Evolutionary conservation across 1,140 invertebrate species (phyloP).

Genomic region (Trachymyrmex cornetzi): DNA sequence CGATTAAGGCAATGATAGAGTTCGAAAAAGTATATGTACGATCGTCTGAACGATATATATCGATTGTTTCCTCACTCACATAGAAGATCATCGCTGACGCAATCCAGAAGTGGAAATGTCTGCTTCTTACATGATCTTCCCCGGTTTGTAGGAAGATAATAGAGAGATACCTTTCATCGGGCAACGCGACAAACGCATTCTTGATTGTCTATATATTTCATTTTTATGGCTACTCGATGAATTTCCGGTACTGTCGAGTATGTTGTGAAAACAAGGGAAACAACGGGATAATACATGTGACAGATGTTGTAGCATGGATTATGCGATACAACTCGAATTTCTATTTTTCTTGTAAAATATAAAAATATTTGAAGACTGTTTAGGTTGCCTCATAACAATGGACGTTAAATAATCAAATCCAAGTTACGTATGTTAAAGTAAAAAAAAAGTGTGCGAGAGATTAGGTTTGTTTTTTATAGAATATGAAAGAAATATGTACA

Average conservation of each 20-base stretch:
- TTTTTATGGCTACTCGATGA: constrained; percentile 62
- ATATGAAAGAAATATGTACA: neutral
- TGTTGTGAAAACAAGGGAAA: neutral
- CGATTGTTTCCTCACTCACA: constrained; percentile 35
- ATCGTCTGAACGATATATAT: neutral
- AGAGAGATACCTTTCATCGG: constrained; percentile 52
- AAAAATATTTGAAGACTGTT: neutral
- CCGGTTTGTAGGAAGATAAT: constrained; percentile 60
- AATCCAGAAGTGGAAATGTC: constrained; percentile 46
- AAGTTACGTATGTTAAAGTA: too few relatives aligned
- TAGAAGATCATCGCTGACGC: neutral
- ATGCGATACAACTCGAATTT: neutral
- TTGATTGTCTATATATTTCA: neutral
- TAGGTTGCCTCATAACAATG: too few relatives aligned
- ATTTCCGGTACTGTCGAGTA: constrained; percentile 53
- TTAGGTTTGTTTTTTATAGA: neutral
- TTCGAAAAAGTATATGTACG: neutral
- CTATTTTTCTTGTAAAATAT: neutral
- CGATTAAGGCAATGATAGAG: constrained; percentile 20
- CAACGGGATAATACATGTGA: neutral
- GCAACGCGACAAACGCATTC: constrained; percentile 57
- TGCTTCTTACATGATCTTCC: constrained; percentile 34
- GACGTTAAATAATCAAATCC: too few relatives aligned
- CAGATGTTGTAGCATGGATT: neutral
- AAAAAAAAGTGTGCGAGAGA: neutral